Evolutionary conservation across 2,113 vertebrate genomes (phyloP), one percentile per base, ranked within the genome.

Genomic region (Cyphomyrus discorhynchus): DNA sequence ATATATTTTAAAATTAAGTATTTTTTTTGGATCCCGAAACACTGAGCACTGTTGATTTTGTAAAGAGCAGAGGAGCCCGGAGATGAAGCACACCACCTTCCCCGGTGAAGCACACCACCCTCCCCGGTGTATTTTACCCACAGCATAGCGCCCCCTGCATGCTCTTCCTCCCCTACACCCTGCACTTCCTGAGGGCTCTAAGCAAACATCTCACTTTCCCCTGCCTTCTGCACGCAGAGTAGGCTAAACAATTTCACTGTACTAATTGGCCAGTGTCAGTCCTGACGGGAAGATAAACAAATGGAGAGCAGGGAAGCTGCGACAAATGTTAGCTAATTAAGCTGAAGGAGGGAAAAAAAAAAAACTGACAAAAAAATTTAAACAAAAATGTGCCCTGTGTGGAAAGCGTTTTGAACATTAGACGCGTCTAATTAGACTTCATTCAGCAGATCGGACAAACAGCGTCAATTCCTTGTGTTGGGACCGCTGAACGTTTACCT

Each of bases 301-400:
- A 96, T 93, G 94, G 94, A 96, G 96, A 94, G 95, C 93, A 93
- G 95, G 95, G 96, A 96, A 96, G 96, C 96, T 93, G 95, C 97
- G 97, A 97, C 96, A 97, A 98, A 97, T 96, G 96, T 96, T 94
- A 95, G 95, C 97, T 97, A 98, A 98, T 98, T 98, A 98, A 98
- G 97, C 92, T 95, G 93, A 95, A 94, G 94, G 90, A 92, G 92
- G 92, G 88, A 45, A 91, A 90, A 92, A 90, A 92, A 90, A 90
- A 90, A 92, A 91, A 80, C 92, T 94, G 93, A 94, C 93, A 93
- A 93, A 93, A 93, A 92, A 91, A 80, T 91, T 87, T 90, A 88
- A 87, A 92, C 89, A 90, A 92, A 88, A 50, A 86, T 88, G 47
- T 74, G 88, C 92, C 91, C 91, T 66, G 83, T 47, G 47, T 42